Evolutionary conservation across 2,113 vertebrate species (phyloP), one percentile per base, ranked within the genome.

Genomic region (Dunckerocampus dactyliophorus): DNA sequence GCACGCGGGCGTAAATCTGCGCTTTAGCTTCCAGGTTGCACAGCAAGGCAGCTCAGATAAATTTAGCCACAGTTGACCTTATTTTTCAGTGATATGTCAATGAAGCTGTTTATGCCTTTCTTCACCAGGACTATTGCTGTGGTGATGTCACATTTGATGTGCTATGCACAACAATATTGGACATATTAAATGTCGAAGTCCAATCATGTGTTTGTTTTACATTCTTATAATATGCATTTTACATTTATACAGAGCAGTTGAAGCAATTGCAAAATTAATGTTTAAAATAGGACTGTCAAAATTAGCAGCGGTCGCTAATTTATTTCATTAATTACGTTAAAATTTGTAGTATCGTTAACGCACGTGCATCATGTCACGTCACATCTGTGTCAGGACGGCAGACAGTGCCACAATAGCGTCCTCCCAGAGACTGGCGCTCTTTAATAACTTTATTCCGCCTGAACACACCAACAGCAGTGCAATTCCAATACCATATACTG

Each of bases 11-110:
- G 64, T 81, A 77, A 85, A 89, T 77, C 84, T 80, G 76, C 77
- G 84, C 34, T 82, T 89, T 82, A 88, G 75, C 80, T 66, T 73
- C 63, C 28, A 54, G 73, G 80, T 75, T 46, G 63, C 73, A 72
- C 74, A 71, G 69, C 74, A 79, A 82, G 67, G 70, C 76, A 63
- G 73, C 56, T 63, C 55, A 52, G 58, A 74, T 86, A 87, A 86
- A 88, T 82, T 79, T 87, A 87, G 83, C 24, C 1, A 13, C 17
- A 10, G 61, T 47, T 83, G 82, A 83, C 85, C 84, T 79, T 83
- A 54, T 88, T 85, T 80, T 76, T 67, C 21, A 72, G 53, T 58
- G 64, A 74, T 63, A 61, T 7, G 3, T 49, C 21, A 59, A 54
- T 47, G 16, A 34, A 55, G 45, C 3, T 62, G 20, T 45, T 54